Conservation (phyloP, 2,113 vertebrate genomes). For the Sturnira hondurensis region DNA sequence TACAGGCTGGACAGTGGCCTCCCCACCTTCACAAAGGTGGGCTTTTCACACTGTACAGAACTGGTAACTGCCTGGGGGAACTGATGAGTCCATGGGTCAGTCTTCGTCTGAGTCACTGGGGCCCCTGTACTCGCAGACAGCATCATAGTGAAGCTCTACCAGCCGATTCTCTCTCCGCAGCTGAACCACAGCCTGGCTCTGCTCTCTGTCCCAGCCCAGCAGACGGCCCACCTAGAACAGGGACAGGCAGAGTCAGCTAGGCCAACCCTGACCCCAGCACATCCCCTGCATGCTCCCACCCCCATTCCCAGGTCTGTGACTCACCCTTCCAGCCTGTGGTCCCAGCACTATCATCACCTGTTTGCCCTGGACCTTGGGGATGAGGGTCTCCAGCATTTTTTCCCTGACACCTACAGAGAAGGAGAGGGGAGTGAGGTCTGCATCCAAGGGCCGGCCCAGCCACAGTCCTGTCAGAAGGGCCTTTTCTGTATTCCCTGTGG, state of each 20-base stretch:
- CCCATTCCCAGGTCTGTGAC: conserved; percentile 18
- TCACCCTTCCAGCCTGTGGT: conserved; percentile 85
- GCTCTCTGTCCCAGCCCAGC: conserved; percentile 82
- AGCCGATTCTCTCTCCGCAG: conserved; percentile 79
- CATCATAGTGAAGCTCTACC: conserved; percentile 86
- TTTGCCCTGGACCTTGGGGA: conserved; percentile 85
- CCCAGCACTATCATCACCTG: conserved; percentile 90
- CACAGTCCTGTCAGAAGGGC: not conserved
- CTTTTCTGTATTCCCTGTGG: not conserved
- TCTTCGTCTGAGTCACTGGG: conserved; percentile 58
- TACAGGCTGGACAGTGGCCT: not conserved
- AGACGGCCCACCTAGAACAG: conserved; percentile 84
- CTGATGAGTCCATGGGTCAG: not conserved
- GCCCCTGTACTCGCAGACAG: conserved; percentile 87
- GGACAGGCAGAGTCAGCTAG: not conserved
- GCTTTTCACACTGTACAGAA: not conserved
- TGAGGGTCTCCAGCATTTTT: conserved; percentile 89
- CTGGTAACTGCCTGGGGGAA: not conserved
- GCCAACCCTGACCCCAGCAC: not conserved
- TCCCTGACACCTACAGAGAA: conserved; percentile 57
- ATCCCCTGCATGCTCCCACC: not conserved
- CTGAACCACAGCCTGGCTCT: conserved; percentile 85
- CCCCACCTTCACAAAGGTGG: not conserved
- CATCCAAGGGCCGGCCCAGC: not conserved
- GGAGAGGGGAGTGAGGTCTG: not conserved